Evolutionary conservation across 2,888 invertebrate species (phyloP), one percentile per base, ranked within the genome.

Genomic region (Epirrhoe tristata): DNA sequence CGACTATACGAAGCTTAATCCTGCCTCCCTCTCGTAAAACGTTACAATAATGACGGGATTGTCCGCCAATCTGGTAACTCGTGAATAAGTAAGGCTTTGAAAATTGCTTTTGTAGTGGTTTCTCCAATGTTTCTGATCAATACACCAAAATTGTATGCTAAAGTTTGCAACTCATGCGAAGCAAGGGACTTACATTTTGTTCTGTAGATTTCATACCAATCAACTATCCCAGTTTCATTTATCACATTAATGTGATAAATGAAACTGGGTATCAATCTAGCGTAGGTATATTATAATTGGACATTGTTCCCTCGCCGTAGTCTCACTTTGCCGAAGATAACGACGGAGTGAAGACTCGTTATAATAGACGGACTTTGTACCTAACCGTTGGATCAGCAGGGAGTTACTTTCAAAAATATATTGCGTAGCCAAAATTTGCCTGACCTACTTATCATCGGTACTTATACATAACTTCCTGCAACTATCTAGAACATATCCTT

Each of bases 1-100:
- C 59, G 58, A 58, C 67, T 63, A 7, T 48, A 63, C 39, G 43
- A 52, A 24, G 58, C 17, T 34, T 53, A 52, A 57, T 51, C n/a
- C 24, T 1, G 16, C 24, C 6, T 6, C 31, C 51, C 12, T n/a
- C n/a, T 60, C 58, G 58, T 58, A 50, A 64, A 64, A 54, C 54
- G 50, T 12, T 58, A 58, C 32, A 46, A 46, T 55, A 55, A 50
- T 62, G 61, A 7, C 36, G 36, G 16, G 50, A 14, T 31, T 10
- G 31, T 46, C 50, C 5, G 50, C 62, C 62, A 14, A 55, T 50
- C 39, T 50, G 39, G 56, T 62, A 62, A 34, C 14, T 55, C 24
- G 36, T 60, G 60, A 54, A 60, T 54, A 60, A 54, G 16, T 43
- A 12, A 32, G 16, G 60, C 55, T 54, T 48, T n/a, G 43, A 7